Conservation (phyloP, 2,113 vertebrate species). For the Centropus unirufus region DNA sequence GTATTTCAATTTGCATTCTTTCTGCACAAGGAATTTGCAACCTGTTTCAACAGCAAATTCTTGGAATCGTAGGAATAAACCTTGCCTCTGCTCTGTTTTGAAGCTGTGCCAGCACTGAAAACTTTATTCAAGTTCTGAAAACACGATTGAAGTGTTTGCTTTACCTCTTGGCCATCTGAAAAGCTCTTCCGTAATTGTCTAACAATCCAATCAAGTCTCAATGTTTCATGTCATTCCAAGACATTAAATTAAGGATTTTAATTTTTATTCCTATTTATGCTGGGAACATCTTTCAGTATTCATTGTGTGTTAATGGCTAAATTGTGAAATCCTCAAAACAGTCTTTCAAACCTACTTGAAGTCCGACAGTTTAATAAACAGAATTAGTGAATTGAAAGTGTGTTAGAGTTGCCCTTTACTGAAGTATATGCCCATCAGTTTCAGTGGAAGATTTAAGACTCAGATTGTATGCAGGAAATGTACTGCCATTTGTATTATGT, state of each 20-base stretch:
- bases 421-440: neutral
- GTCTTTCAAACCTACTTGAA: neutral
- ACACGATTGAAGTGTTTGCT: neutral
- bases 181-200: neutral
- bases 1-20: neutral
- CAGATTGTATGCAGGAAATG: neutral
- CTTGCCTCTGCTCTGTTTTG: neutral
- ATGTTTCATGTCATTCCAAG: neutral
- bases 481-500: neutral
- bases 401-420: neutral
- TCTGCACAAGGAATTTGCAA: neutral
- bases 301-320: neutral
- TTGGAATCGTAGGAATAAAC: neutral
- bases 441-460: neutral
- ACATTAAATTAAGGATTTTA: neutral
- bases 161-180: constrained; percentile 12
- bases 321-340: neutral
- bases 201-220: neutral
- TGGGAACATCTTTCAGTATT: neutral
- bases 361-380: neutral
- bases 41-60: neutral
- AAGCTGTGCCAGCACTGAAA: neutral
- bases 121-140: neutral
- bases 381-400: neutral
- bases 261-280: neutral